phyloP scores from a whole-genome alignment of 2,888 invertebrate genomes.

The Acrobasis repandana region DNA sequence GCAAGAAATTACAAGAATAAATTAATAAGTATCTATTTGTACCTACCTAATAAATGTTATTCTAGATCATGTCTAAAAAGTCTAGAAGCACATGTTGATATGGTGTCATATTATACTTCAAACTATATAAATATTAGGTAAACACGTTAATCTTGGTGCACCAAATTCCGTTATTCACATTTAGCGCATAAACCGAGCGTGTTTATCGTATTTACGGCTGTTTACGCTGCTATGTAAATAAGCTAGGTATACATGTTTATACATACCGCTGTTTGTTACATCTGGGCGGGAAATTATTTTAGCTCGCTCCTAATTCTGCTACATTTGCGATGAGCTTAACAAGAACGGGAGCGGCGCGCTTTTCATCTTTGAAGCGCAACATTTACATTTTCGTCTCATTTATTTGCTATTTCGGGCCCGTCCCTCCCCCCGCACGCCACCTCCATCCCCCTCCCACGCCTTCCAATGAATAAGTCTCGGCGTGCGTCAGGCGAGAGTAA shows the following conservation, averaged over 20 bases:
- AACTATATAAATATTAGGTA: neutral
- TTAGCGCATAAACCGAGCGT: constrained; percentile 18
- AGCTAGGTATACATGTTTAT: constrained; percentile 36
- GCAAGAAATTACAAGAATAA: too few relatives aligned
- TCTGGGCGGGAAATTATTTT: constrained; percentile 78
- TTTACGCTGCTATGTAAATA: constrained; percentile 42
- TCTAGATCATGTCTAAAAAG: neutral
- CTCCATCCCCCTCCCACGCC: constrained; percentile 49
- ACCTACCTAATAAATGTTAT: neutral
- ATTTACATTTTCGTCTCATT: constrained; percentile 84
- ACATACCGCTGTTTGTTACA: constrained; percentile 53
- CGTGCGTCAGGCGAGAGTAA: constrained; percentile 76
- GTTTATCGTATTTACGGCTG: constrained; percentile 33
- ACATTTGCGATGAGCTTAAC: constrained; percentile 82
- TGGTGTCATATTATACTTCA: neutral
- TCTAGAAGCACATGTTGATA: neutral
- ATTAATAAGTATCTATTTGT: too few relatives aligned
- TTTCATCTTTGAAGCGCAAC: constrained; percentile 82
- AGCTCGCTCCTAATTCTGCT: constrained; percentile 79
- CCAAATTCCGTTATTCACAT: constrained; percentile 16
- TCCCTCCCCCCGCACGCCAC: constrained; percentile 48
- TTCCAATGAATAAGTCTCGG: constrained; percentile 78
- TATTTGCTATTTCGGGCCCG: constrained; percentile 82
- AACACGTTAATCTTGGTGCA: constrained; percentile 6
- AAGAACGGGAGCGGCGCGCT: constrained; percentile 76